These are phyloP conservation scores for Bombylius major DNA, from an alignment of 2,888 invertebrate genomes.

Conservation along the genomic window DNA sequence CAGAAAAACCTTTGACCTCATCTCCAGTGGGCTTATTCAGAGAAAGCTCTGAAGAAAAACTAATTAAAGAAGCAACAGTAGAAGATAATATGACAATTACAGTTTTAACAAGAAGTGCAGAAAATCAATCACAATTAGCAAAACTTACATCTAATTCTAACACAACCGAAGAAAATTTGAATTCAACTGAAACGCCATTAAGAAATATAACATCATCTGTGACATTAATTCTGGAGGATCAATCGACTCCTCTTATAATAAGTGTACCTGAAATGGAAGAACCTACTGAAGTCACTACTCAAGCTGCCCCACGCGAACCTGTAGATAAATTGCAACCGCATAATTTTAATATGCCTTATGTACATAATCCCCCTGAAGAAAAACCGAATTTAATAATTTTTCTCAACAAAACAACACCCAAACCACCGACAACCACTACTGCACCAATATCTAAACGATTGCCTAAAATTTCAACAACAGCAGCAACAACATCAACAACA, in stretches of 20 bases:
- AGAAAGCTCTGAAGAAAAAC: slow-evolving; percentile 4
- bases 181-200: neutral
- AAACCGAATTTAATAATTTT: slow-evolving; percentile 32
- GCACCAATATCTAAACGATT: slow-evolving; percentile 20
- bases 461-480: slow-evolving; percentile 28
- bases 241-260: slow-evolving; percentile 28
- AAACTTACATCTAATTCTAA: neutral
- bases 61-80: neutral
- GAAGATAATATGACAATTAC: slow-evolving; percentile 6
- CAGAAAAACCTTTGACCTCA: neutral
- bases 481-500: slow-evolving; percentile 26
- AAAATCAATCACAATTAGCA: neutral
- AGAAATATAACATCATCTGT: neutral
- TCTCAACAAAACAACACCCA: slow-evolving; percentile 27
- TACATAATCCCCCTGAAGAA: slow-evolving; percentile 21
- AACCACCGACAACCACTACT: slow-evolving; percentile 27
- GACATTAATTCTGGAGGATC: neutral
- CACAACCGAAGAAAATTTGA: neutral
- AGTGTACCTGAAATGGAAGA: slow-evolving; percentile 29
- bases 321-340: neutral
- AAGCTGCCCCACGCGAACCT: neutral
- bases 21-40: neutral
- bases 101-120: slow-evolving; percentile 4
- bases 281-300: neutral
- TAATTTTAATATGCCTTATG: neutral